Percentiles rank a stretch among this genome's conserved stretches.
Evolutionary conservation across 2,113 vertebrate species (phyloP).

Genomic region (Muscicapa adusta): DNA sequence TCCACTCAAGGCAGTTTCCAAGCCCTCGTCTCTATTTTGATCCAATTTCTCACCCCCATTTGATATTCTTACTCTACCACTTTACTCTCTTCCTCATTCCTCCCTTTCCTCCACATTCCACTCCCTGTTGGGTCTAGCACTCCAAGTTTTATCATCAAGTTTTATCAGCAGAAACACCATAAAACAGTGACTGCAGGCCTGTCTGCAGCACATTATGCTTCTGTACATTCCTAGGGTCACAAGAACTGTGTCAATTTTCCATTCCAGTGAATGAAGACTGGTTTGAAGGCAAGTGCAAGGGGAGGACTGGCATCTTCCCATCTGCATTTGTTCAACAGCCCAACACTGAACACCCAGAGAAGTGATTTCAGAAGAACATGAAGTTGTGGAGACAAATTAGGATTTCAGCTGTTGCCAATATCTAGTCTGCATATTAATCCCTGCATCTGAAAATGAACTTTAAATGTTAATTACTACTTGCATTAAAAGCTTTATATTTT

Average conservation of each 20-base stretch:
- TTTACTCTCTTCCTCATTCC: neutral
- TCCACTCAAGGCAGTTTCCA: neutral
- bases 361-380: neutral
- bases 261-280: slow-evolving; percentile 89
- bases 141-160: neutral
- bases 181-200: neutral
- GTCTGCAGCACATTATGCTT: neutral
- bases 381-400: neutral
- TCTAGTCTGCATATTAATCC: neutral
- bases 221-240: neutral
- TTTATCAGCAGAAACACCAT: neutral
- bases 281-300: slow-evolving; percentile 87
- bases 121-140: neutral
- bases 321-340: slow-evolving; percentile 74
- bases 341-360: neutral
- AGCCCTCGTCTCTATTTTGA: neutral
- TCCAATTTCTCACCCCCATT: neutral
- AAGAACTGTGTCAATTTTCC: neutral
- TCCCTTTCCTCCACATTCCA: neutral
- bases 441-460: neutral
- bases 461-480: neutral
- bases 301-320: slow-evolving; percentile 90
- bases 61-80: neutral
- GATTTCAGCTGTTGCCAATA: neutral
- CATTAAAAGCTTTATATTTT: neutral